Evolutionary conservation across 2,797 vertebrate genomes (phyloP), one percentile per base, ranked within the genome.

Genomic region (Bovichtus diacanthus): DNA sequence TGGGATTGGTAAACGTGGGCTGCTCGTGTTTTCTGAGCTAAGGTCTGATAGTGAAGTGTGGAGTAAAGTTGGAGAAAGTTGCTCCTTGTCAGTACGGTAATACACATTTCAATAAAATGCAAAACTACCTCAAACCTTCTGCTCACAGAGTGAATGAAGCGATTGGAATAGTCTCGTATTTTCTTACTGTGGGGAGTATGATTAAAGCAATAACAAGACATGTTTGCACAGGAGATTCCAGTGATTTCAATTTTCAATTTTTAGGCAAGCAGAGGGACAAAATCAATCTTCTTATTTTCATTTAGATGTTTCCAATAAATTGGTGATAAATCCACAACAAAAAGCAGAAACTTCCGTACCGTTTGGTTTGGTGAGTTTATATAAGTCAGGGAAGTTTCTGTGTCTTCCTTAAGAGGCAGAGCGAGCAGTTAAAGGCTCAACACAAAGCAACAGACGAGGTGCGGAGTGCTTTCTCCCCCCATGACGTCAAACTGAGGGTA

Each of bases 401-500:
- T 27, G 31, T 77, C 47, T n/a, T 58, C 15, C 27, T 46, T 18
- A 62, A 19, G 54, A 23, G 38, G 21, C n/a, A n/a, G 47, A 56
- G 18, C n/a, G 19, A 84, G 76, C 47, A 51, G 55, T 41, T 44
- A 12, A 44, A 61, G 34, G 10, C n/a, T n/a, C n/a, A 3, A 46
- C 3, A 53, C 31, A 53, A 64, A 11, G n/a, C 23, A 29, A 21
- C 56, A 41, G 67, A 61, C n/a, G 1, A 78, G 51, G 74, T 50
- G 74, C 27, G 62, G 71, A 29, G 62, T 9, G 29, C 39, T 78
- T 39, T 74, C 23, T 25, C n/a, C 12, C 9, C n/a, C 5, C 8
- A 2, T 71, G 74, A 86, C 62, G 77, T 89, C 81, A 85, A 55
- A 27, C 25, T 12, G 56, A 79, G 47, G 61, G 5, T 8, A 4